phyloP scores from a whole-genome alignment of 1,140 invertebrate species.

The Aphelenchoides avenae region DNA sequence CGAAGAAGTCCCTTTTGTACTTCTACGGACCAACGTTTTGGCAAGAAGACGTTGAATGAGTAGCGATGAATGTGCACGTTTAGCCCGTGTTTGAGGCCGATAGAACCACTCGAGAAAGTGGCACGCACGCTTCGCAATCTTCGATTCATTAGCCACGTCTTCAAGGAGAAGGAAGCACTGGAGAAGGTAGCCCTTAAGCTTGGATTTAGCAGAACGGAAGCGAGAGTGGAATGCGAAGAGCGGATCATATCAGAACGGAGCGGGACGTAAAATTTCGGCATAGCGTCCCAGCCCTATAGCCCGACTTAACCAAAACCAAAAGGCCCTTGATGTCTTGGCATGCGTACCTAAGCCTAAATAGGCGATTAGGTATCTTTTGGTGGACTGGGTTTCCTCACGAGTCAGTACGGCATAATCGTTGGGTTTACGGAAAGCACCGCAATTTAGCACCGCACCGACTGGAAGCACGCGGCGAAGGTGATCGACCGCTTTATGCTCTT shows the following conservation, averaged over 20 bases:
- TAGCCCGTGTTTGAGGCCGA: background rate
- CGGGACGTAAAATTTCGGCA: too few species aligned
- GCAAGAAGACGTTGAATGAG: background rate
- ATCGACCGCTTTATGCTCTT: conserved; percentile 93
- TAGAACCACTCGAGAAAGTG: background rate
- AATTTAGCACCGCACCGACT: conserved; percentile 87
- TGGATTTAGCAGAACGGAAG: too few species aligned
- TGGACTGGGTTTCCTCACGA: background rate
- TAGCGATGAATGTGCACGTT: background rate
- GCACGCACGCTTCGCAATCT: too few species aligned
- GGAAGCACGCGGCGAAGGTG: conserved; percentile 99
- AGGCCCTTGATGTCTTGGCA: too few species aligned
- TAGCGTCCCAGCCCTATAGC: conserved; percentile 7
- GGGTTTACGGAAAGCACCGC: background rate
- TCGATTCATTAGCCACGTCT: too few species aligned
- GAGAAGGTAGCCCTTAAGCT: too few species aligned
- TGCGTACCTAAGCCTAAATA: too few species aligned
- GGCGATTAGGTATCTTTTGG: too few species aligned
- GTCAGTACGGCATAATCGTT: background rate
- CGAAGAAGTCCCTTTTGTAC: background rate
- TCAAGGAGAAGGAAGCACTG: too few species aligned
- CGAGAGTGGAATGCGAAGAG: too few species aligned
- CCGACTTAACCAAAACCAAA: background rate
- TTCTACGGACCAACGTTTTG: background rate
- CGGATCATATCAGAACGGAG: too few species aligned